Percentiles rank a stretch among this genome's conserved stretches.
phyloP scores from a whole-genome alignment of 2,888 invertebrate species.

The Agrochola litura region DNA sequence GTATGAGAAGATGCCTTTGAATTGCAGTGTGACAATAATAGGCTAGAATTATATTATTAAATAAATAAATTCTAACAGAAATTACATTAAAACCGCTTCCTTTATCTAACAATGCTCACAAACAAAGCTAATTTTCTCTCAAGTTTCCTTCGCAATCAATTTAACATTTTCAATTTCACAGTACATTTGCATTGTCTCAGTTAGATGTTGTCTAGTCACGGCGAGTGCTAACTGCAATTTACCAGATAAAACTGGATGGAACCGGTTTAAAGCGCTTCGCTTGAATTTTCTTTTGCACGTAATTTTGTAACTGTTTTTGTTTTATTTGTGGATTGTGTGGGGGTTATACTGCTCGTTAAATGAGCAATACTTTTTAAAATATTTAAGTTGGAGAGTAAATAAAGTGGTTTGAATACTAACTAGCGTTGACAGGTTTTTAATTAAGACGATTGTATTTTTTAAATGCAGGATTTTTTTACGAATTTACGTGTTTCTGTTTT shows the following conservation, averaged over 20 bases:
- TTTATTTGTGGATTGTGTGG: slow-evolving; percentile 17
- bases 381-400: neutral
- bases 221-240: slow-evolving; percentile 65
- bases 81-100: neutral
- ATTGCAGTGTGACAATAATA: too few species aligned
- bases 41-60: too few species aligned
- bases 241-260: slow-evolving; percentile 59
- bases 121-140: slow-evolving; percentile 53
- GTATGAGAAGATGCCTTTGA: too few species aligned
- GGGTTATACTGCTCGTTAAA: slow-evolving; percentile 1
- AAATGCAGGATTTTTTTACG: too few species aligned
- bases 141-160: slow-evolving; percentile 59
- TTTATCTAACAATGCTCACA: slow-evolving; percentile 15
- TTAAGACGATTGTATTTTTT: too few species aligned
- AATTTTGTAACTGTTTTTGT: slow-evolving; percentile 47
- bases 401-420: slow-evolving; percentile 1
- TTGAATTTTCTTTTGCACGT: slow-evolving; percentile 53
- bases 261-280: slow-evolving; percentile 44
- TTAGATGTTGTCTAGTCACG: slow-evolving; percentile 65
- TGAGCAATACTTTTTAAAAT: slow-evolving; percentile 11
- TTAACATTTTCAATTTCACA: slow-evolving; percentile 78
- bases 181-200: slow-evolving; percentile 74
- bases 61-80: neutral
- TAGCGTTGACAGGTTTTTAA: neutral
- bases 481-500: too few species aligned